Evolutionary conservation across 2,888 invertebrate genomes (phyloP).

Genomic region (Laspeyria flexula): DNA sequence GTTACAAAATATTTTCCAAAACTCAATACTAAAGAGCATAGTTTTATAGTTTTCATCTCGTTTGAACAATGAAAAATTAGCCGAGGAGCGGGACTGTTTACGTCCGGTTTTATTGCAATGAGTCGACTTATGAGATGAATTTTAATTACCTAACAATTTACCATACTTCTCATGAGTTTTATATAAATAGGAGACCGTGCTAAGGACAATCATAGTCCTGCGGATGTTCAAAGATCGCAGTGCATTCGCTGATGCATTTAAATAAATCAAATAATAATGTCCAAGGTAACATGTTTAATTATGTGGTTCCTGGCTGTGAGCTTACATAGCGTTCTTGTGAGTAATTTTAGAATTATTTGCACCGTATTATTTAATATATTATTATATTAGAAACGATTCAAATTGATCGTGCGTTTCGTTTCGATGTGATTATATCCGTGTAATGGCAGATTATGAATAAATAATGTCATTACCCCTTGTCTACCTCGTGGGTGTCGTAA

Average conservation of each 20-base stretch:
- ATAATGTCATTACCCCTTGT: no score
- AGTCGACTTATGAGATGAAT: neutral
- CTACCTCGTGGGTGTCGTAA: no score
- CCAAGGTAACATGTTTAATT: slow-evolving; percentile 12
- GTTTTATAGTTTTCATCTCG: no score
- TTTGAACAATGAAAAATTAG: no score
- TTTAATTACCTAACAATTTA: neutral
- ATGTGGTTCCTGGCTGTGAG: slow-evolving; percentile 39
- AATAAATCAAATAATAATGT: slow-evolving; percentile 13
- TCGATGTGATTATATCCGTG: no score
- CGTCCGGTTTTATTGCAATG: neutral
- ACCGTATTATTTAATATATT: no score
- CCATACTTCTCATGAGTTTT: neutral
- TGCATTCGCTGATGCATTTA: neutral
- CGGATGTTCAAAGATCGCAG: neutral
- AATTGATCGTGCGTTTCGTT: no score
- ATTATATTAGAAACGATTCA: no score
- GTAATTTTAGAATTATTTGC: neutral
- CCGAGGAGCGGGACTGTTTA: neutral
- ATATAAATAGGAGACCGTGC: slow-evolving; percentile 2
- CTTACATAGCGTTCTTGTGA: slow-evolving; percentile 9
- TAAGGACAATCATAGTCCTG: slow-evolving; percentile 2
- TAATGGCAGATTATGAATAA: no score
- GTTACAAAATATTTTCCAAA: no score
- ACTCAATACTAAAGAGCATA: no score